phyloP scores from a whole-genome alignment of 2,113 vertebrate species.

The Ptychochromis oligacanthus region DNA sequence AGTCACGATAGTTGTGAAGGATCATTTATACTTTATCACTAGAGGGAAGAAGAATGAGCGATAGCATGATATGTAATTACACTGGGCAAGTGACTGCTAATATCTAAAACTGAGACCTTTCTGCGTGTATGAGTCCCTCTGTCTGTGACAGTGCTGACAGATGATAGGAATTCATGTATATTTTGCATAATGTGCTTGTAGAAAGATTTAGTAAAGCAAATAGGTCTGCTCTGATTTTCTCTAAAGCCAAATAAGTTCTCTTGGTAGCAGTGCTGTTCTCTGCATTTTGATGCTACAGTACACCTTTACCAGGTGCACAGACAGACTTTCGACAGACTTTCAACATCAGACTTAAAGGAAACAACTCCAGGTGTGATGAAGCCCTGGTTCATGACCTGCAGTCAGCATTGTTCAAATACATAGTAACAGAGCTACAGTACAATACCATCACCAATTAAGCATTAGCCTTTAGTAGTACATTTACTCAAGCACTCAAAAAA shows the following conservation, averaged over 20 bases:
- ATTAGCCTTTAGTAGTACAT: no score
- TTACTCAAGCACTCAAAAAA: no score
- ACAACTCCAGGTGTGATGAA: not conserved
- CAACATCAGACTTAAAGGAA: not conserved
- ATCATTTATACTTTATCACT: slow-evolving; percentile 49
- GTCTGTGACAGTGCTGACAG: not conserved
- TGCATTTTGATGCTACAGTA: not conserved
- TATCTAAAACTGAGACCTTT: slow-evolving; percentile 22
- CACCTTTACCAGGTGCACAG: not conserved
- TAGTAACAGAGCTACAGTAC: no score
- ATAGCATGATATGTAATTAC: slow-evolving; percentile 43
- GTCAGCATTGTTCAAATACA: not conserved
- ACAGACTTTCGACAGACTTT: not conserved
- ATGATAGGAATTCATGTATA: slow-evolving; percentile 14
- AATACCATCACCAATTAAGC: not conserved
- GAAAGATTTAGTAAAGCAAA: not conserved
- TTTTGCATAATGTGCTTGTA: slow-evolving; percentile 9
- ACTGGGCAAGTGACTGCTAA: slow-evolving; percentile 26
- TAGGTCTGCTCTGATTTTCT: not conserved
- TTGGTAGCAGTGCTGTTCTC: not conserved
- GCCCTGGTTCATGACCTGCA: not conserved
- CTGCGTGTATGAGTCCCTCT: not conserved
- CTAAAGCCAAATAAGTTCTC: not conserved
- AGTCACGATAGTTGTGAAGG: not conserved
- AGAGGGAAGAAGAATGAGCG: slow-evolving; percentile 21